Base-by-base conservation (phyloP, 2,888 invertebrate species). In the Mythimna loreyi region DNA sequence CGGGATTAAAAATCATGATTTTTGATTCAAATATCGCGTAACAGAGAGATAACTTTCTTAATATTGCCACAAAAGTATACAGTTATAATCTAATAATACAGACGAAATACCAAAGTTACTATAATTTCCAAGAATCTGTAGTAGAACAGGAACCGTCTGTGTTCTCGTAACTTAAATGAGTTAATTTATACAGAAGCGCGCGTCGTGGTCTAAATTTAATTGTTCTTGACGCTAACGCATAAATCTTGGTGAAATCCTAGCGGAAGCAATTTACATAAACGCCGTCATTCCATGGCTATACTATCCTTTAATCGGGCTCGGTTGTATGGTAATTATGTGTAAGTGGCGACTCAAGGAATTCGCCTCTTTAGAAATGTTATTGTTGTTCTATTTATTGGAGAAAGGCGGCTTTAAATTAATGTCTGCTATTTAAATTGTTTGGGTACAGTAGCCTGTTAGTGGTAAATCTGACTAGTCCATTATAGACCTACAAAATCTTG, bases 191-290 rank as follows among this genome's bases (percentile, higher is more conserved):
- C 91, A 88, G 84, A 89, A 89, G 86, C 87, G 87, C 89, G 89
- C 89, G 87, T 90, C 90, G 88, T 86, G 87, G 90, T 91, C 91
- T 90, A 92, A 93, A 93, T 94, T 94, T 94, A 94, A 95, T 94
- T 94, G 93, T 94, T 93, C 92, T 88, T 92, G 92, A 92, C 92
- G 89, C 84, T 87, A 85, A 91, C 88, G 88, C 92, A 93, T 94
- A 93, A 94, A 94, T 94, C 94, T 92, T 87, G 78, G 89, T 86
- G 88, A 92, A 92, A 93, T 93, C 92, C 92, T 90, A 85, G 91
- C 91, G 94, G 93, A 94, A 94, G 91, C 90, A 87, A 94, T 94
- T 94, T 94, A 93, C 94, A 94, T 94, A 94, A 94, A 92, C 85
- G 91, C 88, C 88, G 86, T 88, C 88, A 91, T 92, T 90, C 87